Conservation (phyloP, 2,113 vertebrate species). For the Alexandromys fortis region DNA sequence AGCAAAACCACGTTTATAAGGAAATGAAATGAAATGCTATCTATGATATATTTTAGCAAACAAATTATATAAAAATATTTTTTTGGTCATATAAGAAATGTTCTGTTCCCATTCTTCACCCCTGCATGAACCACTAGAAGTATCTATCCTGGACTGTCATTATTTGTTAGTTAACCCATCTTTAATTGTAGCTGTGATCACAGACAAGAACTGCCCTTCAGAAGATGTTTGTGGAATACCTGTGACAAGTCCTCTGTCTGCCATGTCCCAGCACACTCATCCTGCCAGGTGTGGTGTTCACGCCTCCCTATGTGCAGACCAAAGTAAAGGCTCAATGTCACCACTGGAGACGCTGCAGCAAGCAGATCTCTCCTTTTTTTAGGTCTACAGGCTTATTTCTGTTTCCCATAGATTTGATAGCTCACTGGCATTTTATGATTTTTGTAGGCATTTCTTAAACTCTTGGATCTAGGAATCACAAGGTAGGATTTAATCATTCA, state of each 20-base stretch:
- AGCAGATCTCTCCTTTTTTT: not conserved
- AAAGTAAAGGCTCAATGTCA: not conserved
- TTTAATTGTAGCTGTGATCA: not conserved
- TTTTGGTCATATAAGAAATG: not conserved
- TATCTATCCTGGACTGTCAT: not conserved
- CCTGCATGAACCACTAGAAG: not conserved
- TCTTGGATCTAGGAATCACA: not conserved
- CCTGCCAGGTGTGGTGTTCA: not conserved
- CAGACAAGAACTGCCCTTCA: not conserved
- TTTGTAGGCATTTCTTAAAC: not conserved
- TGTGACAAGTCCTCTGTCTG: not conserved
- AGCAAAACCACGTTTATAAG: not conserved
- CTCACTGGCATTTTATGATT: slow-evolving; percentile 6
- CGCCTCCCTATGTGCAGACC: not conserved
- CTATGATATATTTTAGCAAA: not conserved
- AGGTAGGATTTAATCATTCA: not conserved
- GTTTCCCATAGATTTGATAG: not conserved
- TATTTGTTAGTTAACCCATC: not conserved
- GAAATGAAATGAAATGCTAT: not conserved
- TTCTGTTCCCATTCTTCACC: not conserved
- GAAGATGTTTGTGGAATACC: not conserved
- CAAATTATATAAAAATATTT: not conserved
- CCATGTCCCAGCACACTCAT: not conserved
- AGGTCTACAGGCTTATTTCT: not conserved
- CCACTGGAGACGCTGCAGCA: not conserved